Evolutionary conservation across 2,797 vertebrate species (phyloP).

Genomic region (Acomys russatus): DNA sequence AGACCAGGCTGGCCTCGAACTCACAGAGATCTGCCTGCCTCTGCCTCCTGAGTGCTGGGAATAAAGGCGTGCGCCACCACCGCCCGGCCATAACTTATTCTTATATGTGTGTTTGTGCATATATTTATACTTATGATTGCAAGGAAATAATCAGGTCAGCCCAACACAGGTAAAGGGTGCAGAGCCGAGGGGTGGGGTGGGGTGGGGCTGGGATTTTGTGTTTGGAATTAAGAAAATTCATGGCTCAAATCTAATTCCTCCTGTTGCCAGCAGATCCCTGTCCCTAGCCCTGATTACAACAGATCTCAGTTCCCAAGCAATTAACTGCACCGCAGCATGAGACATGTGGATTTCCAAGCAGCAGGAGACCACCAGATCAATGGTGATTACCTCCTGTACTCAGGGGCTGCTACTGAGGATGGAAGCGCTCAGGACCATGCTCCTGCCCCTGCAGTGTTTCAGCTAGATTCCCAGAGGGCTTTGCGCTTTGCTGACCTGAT

Average conservation of each 20-base stretch:
- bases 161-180: neutral
- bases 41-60: too few species aligned
- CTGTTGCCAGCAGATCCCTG: neutral
- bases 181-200: neutral
- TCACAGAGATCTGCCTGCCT: too few species aligned
- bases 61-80: too few species aligned
- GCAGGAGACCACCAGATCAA: neutral
- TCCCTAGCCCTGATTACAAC: neutral
- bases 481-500: neutral
- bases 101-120: neutral
- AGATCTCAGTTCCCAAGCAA: neutral
- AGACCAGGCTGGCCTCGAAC: too few species aligned
- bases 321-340: neutral
- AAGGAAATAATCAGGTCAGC: neutral
- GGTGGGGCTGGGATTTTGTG: neutral
- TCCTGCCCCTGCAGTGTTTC: neutral
- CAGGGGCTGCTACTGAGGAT: neutral
- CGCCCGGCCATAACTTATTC: conserved; percentile 27
- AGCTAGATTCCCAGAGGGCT: conserved; percentile 15
- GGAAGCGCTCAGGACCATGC: neutral
- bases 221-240: conserved; percentile 15
- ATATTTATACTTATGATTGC: neutral
- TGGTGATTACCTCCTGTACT: neutral
- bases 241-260: conserved; percentile 7
- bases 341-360: neutral